phyloP scores from a whole-genome alignment of 2,888 invertebrate genomes.

The Catocala sponsa region DNA sequence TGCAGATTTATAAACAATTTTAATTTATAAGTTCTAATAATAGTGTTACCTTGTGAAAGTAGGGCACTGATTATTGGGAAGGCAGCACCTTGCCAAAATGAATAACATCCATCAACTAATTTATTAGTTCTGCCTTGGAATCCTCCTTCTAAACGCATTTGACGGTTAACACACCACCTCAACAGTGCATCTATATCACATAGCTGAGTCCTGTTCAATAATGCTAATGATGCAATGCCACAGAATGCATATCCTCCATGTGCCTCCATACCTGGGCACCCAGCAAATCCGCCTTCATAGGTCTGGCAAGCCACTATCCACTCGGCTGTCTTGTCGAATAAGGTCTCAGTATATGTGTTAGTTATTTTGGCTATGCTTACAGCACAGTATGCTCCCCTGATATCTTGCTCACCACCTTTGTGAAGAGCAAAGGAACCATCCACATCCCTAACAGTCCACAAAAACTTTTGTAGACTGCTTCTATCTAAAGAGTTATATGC shows the following conservation, averaged over 20 bases:
- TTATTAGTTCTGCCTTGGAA: conserved; percentile 99
- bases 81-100: conserved; percentile 99
- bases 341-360: conserved; percentile 91
- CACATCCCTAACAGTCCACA: conserved; percentile 92
- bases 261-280: conserved; percentile 96
- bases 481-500: conserved; percentile 96
- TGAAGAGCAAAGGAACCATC: conserved; percentile 98
- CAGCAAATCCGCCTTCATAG: conserved; percentile 99
- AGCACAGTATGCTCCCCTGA: conserved; percentile 99
- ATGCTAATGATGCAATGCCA: conserved; percentile 95
- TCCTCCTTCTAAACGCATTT: conserved; percentile 98
- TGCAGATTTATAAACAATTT: too few relatives aligned
- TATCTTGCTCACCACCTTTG: conserved; percentile 96
- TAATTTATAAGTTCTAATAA: too few relatives aligned
- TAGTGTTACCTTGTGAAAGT: conserved; percentile 82
- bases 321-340: conserved; percentile 95
- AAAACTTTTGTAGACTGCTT: conserved; percentile 91
- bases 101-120: conserved; percentile 99
- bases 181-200: conserved; percentile 93
- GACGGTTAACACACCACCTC: conserved; percentile 96
- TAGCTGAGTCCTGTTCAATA: conserved; percentile 92
- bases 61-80: conserved; percentile 95
- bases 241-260: conserved; percentile 99
- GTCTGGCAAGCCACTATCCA: conserved; percentile 99
- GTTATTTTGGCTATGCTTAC: conserved; percentile 96